Percentiles rank a stretch among this genome's conserved stretches.
phyloP scores from a whole-genome alignment of 2,888 invertebrate genomes.

The Podabrus alpinus region DNA sequence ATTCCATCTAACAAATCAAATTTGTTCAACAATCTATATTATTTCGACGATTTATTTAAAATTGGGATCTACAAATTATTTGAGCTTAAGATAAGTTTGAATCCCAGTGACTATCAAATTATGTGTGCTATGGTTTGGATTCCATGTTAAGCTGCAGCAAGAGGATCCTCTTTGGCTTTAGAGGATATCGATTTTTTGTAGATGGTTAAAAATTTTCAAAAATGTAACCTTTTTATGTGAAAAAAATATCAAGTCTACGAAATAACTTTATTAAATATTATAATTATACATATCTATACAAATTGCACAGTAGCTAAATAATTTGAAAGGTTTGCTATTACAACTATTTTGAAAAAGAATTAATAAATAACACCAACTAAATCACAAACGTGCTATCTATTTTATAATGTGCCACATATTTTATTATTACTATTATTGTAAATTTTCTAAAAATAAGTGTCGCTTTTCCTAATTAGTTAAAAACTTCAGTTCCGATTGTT shows the following conservation, averaged over 20 bases:
- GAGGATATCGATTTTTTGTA: too few relatives aligned
- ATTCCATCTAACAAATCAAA: too few relatives aligned
- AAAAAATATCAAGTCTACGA: slow-evolving; percentile 5
- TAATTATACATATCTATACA: slow-evolving; percentile 29
- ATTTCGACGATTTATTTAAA: too few relatives aligned
- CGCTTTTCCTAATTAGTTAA: slow-evolving; percentile 14
- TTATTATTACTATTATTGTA: slow-evolving; percentile 10
- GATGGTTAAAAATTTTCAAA: too few relatives aligned
- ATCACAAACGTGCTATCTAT: slow-evolving; percentile 13
- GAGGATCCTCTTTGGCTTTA: too few relatives aligned
- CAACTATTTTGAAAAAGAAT: background rate
- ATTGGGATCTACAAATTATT: too few relatives aligned
- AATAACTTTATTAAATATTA: slow-evolving; percentile 32
- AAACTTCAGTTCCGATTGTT: slow-evolving; percentile 7
- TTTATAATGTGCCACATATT: slow-evolving; percentile 13
- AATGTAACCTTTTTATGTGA: background rate
- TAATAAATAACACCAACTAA: slow-evolving; percentile 8
- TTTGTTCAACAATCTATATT: too few relatives aligned
- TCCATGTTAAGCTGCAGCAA: too few relatives aligned
- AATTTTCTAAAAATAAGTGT: slow-evolving; percentile 28
- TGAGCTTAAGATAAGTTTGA: too few relatives aligned
- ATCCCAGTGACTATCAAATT: too few relatives aligned
- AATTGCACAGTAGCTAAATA: slow-evolving; percentile 33
- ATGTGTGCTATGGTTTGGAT: too few relatives aligned
- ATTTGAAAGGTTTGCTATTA: slow-evolving; percentile 7